phyloP scores from a whole-genome alignment of 2,888 invertebrate genomes.

The Desoria tigrina region DNA sequence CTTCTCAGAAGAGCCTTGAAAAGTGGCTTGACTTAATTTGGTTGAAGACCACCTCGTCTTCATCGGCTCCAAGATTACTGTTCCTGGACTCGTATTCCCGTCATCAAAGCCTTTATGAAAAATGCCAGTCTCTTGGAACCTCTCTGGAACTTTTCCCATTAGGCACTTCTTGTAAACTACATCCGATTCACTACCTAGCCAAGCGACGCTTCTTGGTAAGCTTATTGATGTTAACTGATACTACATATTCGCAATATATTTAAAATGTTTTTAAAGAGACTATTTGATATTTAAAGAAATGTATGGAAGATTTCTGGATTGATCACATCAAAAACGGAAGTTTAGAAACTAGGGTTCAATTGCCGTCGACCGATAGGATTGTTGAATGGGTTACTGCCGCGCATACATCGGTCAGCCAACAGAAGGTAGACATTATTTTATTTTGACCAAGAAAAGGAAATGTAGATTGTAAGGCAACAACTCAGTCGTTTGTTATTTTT shows the following conservation, averaged over 20 bases:
- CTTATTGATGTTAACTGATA: too few species aligned
- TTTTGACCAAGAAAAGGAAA: too few species aligned
- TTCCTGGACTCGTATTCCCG: slow-evolving; percentile 51
- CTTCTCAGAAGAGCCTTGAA: slow-evolving; percentile 27
- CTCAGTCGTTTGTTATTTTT: too few species aligned
- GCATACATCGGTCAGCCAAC: slow-evolving; percentile 29
- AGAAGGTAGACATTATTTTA: background rate
- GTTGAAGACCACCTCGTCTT: slow-evolving; percentile 27
- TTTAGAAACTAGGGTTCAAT: slow-evolving; percentile 37
- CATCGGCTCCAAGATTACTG: slow-evolving; percentile 47
- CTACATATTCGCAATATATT: background rate
- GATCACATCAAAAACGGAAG: slow-evolving; percentile 36
- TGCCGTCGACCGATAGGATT: slow-evolving; percentile 51
- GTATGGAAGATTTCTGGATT: slow-evolving; percentile 48
- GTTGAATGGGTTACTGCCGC: slow-evolving; percentile 51
- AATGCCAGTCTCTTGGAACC: slow-evolving; percentile 22
- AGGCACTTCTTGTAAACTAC: slow-evolving; percentile 52
- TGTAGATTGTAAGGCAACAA: too few species aligned
- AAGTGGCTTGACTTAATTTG: slow-evolving; percentile 49
- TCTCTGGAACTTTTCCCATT: slow-evolving; percentile 44
- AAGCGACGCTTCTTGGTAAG: slow-evolving; percentile 45
- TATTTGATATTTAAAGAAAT: slow-evolving; percentile 35
- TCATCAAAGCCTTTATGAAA: slow-evolving; percentile 37
- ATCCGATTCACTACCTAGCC: slow-evolving; percentile 50
- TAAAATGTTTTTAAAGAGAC: slow-evolving; percentile 1